Conservation (phyloP, 2,888 invertebrate genomes). For the Cerastoderma edule region DNA sequence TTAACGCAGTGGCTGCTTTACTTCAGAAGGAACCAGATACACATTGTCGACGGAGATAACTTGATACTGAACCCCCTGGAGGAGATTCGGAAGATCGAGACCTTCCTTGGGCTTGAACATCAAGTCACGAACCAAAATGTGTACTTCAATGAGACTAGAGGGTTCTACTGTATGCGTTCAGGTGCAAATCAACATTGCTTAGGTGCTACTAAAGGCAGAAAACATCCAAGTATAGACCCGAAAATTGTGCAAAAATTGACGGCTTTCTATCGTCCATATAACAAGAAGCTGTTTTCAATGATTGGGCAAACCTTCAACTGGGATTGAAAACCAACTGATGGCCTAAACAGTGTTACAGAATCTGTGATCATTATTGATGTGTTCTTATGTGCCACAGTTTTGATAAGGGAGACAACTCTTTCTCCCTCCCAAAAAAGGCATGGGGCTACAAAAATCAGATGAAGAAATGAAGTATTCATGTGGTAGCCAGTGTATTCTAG, state of each 20-base stretch:
- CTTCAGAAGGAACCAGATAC: conserved; percentile 95
- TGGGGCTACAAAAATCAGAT: no score
- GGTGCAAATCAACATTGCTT: conserved; percentile 89
- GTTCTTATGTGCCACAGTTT: conserved; percentile 13
- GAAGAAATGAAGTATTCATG: no score
- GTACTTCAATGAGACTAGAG: conserved; percentile 98
- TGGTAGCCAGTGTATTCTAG: not conserved
- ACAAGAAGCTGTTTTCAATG: conserved; percentile 87
- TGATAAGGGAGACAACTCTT: no score
- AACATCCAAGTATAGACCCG: conserved; percentile 93
- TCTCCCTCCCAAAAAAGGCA: no score
- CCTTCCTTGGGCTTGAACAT: conserved; percentile 79
- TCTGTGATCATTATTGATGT: conserved; percentile 18
- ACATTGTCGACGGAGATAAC: conserved; percentile 91
- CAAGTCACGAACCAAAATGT: conserved; percentile 89
- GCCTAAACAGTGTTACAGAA: conserved; percentile 11
- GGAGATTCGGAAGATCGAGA: conserved; percentile 79
- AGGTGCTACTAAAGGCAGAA: conserved; percentile 94
- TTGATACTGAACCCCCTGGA: conserved; percentile 79
- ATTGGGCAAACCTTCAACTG: conserved; percentile 96
- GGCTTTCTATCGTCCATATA: conserved; percentile 80
- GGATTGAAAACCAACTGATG: conserved; percentile 85
- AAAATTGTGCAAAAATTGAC: conserved; percentile 84
- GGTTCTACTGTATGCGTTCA: conserved; percentile 94
- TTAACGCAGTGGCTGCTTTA: conserved; percentile 96